phyloP scores from a whole-genome alignment of 1,140 invertebrate genomes.

The Leptoteleia sp. region DNA sequence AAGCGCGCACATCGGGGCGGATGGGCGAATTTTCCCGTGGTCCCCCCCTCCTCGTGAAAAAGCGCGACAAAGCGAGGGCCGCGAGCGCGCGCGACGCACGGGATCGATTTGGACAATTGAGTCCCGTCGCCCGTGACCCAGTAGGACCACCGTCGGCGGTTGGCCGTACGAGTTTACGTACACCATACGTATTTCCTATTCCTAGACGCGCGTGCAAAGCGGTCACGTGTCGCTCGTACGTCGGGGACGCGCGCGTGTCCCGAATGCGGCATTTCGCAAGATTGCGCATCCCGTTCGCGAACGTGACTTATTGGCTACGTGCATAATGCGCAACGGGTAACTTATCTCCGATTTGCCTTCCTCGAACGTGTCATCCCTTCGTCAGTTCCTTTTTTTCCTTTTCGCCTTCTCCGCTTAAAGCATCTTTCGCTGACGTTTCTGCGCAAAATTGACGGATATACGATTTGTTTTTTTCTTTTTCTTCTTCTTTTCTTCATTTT shows the following conservation, averaged over 20 bases:
- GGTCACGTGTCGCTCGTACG: constrained; percentile 75
- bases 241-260: constrained; percentile 69
- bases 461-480: too few species aligned
- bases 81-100: constrained; percentile 21
- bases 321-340: constrained; percentile 59
- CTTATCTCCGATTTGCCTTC: constrained; percentile 65
- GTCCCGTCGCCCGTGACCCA: constrained; percentile 67
- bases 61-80: constrained; percentile 22
- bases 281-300: constrained; percentile 66
- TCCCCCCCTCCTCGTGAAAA: constrained; percentile 3
- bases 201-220: constrained; percentile 69
- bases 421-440: too few species aligned
- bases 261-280: constrained; percentile 67
- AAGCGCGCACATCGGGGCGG: constrained; percentile 48
- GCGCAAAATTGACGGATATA: too few species aligned
- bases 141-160: constrained; percentile 36
- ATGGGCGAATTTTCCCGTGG: constrained; percentile 47
- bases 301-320: constrained; percentile 67
- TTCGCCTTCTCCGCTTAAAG: constrained; percentile 4
- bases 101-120: constrained; percentile 67
- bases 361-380: constrained; percentile 55
- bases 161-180: constrained; percentile 40
- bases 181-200: constrained; percentile 58
- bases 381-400: constrained; percentile 25
- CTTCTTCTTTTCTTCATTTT: too few species aligned